These are phyloP conservation scores for Pecten maximus DNA, from an alignment of 2,888 invertebrate species.

Conservation along the genomic window DNA sequence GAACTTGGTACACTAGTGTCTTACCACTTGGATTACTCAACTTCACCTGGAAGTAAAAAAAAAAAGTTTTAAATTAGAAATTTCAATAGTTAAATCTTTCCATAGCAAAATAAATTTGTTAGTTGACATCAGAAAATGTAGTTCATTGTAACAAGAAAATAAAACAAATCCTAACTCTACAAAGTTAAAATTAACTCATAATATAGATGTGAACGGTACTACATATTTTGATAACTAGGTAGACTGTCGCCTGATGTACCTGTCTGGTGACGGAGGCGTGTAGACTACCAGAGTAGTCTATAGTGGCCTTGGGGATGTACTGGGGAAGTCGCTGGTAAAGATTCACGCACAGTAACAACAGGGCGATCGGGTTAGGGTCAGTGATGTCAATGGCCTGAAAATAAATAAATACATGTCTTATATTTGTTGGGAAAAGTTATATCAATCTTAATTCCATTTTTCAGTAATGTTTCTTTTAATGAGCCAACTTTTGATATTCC, in stretches of 20 bases:
- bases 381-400: constrained; percentile 82
- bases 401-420: too few species aligned
- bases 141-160: too few species aligned
- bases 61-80: neutral
- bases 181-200: too few species aligned
- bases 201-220: neutral
- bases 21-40: constrained; percentile 80
- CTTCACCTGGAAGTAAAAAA: constrained; percentile 73
- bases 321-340: constrained; percentile 81
- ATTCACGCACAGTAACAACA: constrained; percentile 79
- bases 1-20: constrained; percentile 79
- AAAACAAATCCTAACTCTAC: too few species aligned
- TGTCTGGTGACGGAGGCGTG: constrained; percentile 78
- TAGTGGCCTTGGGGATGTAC: constrained; percentile 79
- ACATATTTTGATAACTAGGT: neutral
- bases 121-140: too few species aligned
- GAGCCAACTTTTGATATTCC: too few species aligned
- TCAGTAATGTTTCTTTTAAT: neutral
- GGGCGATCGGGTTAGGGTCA: constrained; percentile 81
- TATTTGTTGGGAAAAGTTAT: neutral
- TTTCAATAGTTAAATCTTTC: neutral
- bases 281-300: constrained; percentile 80
- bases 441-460: neutral
- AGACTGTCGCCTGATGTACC: constrained; percentile 63
- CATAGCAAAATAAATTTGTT: neutral